Conservation (phyloP, 2,113 vertebrate species). For the Rissa tridactyla region DNA sequence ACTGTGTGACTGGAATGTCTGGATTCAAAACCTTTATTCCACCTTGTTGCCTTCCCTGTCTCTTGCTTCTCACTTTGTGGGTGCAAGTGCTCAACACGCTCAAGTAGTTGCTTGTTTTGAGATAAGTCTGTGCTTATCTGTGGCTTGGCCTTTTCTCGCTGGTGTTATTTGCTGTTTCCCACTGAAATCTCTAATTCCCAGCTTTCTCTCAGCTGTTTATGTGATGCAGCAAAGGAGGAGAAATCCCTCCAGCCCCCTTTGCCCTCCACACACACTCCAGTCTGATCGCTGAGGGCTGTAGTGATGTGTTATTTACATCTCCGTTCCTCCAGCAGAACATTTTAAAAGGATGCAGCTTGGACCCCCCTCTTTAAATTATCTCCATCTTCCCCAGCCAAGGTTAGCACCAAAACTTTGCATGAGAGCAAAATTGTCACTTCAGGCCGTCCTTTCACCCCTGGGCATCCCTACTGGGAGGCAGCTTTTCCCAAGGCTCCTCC, state of each 20-base stretch:
- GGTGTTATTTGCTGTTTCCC: not conserved
- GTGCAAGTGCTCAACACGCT: fast-evolving
- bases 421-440: not conserved
- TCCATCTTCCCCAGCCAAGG: not conserved
- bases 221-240: not conserved
- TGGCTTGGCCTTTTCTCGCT: not conserved
- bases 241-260: not conserved
- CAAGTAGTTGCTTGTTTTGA: not conserved
- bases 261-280: not conserved
- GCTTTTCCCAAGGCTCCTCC: not conserved
- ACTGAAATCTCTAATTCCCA: not conserved
- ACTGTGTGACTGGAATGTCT: not conserved
- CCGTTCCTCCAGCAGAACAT: not conserved
- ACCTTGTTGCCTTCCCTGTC: not conserved
- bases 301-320: not conserved
- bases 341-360: not conserved
- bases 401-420: not conserved
- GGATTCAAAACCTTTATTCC: not conserved
- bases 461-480: not conserved
- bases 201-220: not conserved
- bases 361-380: not conserved
- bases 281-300: not conserved
- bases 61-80: not conserved
- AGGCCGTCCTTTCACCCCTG: not conserved
- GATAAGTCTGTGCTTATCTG: not conserved